Base-by-base conservation (phyloP, 2,113 vertebrate genomes). In the Pimephales promelas region DNA sequence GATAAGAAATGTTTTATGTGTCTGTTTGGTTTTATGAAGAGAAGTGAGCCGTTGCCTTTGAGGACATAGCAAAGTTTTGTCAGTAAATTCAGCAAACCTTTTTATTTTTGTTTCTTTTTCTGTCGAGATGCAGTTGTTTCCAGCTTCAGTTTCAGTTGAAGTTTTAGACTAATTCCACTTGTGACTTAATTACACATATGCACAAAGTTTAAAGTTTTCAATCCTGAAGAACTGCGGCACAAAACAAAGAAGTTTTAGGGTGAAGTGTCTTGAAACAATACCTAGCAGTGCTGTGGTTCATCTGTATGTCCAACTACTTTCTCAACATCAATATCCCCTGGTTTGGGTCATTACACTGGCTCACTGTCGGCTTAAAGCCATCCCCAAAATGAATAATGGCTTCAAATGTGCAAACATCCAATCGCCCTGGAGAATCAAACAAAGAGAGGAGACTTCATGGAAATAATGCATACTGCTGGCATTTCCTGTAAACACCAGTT, bases 231-330 rank as follows among this genome's bases (percentile, higher is more conserved):
- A n/a, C n/a, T n/a, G n/a, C n/a, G n/a, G n/a, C n/a, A n/a, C n/a
- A n/a, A n/a, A n/a, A 68, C 3, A 40, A 16, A 83, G 11, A 61
- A 13, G 13, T 66, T 83, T 83, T 28, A 68, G 22, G 11, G 45
- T 24, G 31, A 10, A 18, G 47, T 47, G 36, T 57, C 72, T 54
- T 28, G 61, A 45, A 79, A 68, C 6, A 4, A 80, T 74, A n/a
- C 49, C 74, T 24, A 71, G 68, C 14, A 8, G 36, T 28, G 34
- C 24, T 20, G 22, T 18, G 20, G 54, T 70, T 68, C 22, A 77
- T 79, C 62, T 70, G 71, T 71, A 71, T 57, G 75, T 79, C 75
- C 62, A 84, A 84, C 59, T 71, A 78, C 28, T 31, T 56, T 71
- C 47, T 26, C 61, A 18, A 72, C 52, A 79, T 72, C 24, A 31